A percentile compares a stretch with the other conserved stretches of the same genome.
Evolutionary conservation across 2,797 vertebrate species (phyloP).

Genomic region (Halcyon chelicuti): DNA sequence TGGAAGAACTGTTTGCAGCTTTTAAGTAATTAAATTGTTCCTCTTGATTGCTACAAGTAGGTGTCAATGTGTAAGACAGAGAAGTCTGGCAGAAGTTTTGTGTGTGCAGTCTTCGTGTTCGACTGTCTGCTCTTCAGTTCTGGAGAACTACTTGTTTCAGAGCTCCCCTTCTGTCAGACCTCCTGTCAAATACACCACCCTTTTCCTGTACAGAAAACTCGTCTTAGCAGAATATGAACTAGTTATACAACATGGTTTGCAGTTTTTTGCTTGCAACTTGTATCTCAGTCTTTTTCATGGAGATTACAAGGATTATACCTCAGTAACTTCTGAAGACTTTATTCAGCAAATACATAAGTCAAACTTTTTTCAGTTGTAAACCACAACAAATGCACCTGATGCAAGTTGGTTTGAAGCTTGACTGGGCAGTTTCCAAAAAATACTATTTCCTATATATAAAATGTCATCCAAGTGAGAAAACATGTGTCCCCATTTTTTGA

Average conservation of each 20-base stretch:
- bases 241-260: background rate
- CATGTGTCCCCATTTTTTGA: rapidly evolving
- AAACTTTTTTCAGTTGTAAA: background rate
- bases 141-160: background rate
- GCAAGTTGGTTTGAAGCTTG: background rate
- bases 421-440: background rate
- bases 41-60: background rate
- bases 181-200: background rate
- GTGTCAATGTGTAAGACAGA: background rate
- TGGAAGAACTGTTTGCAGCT: background rate
- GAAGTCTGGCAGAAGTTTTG: background rate
- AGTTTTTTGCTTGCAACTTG: background rate
- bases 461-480: background rate
- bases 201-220: background rate
- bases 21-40: background rate
- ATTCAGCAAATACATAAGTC: background rate
- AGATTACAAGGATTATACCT: background rate
- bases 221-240: background rate
- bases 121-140: background rate
- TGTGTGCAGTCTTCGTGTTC: background rate
- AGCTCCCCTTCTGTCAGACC: background rate
- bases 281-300: background rate
- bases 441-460: background rate
- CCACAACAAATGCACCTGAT: background rate
- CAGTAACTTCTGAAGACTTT: background rate